phyloP scores from a whole-genome alignment of 64 coral and sea anemone species.

The Pocillopora damicornis region DNA sequence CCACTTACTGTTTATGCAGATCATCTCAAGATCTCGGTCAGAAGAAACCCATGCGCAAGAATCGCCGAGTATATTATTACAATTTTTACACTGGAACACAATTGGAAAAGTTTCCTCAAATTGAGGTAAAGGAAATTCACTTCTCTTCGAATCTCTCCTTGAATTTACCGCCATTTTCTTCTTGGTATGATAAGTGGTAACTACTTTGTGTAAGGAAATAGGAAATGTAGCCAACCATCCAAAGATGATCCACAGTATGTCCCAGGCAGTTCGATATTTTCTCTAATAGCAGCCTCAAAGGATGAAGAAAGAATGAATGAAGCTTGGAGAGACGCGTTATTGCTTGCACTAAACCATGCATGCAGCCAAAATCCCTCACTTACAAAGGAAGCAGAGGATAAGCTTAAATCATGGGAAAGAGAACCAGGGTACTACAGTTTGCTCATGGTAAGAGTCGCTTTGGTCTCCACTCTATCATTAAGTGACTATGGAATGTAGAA shows the following conservation, averaged over 20 bases:
- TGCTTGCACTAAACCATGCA: constrained; percentile 58
- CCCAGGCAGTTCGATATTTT: not conserved
- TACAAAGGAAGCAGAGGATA: constrained; percentile 76
- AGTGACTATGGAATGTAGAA: no score
- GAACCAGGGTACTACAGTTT: constrained; percentile 76
- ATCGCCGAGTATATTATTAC: constrained; percentile 26
- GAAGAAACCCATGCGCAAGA: constrained; percentile 15
- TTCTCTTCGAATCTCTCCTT: not conserved
- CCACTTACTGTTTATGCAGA: constrained; percentile 23
- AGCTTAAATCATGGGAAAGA: constrained; percentile 75
- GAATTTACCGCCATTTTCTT: constrained; percentile 48
- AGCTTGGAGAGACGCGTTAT: constrained; percentile 31
- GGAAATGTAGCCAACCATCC: not conserved
- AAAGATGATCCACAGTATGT: not conserved
- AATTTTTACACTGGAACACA: constrained; percentile 24
- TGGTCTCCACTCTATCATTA: not conserved
- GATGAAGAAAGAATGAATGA: not conserved
- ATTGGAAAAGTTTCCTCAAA: not conserved
- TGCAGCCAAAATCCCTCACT: constrained; percentile 74
- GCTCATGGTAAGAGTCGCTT: constrained; percentile 62
- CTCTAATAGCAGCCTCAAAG: not conserved
- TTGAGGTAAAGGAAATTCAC: not conserved
- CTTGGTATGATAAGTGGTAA: not conserved
- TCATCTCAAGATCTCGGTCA: constrained; percentile 16
- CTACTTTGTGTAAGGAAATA: not conserved